Evolutionary conservation across 2,113 vertebrate genomes (phyloP), one percentile per base, ranked within the genome.

Genomic region (Oncorhynchus keta): DNA sequence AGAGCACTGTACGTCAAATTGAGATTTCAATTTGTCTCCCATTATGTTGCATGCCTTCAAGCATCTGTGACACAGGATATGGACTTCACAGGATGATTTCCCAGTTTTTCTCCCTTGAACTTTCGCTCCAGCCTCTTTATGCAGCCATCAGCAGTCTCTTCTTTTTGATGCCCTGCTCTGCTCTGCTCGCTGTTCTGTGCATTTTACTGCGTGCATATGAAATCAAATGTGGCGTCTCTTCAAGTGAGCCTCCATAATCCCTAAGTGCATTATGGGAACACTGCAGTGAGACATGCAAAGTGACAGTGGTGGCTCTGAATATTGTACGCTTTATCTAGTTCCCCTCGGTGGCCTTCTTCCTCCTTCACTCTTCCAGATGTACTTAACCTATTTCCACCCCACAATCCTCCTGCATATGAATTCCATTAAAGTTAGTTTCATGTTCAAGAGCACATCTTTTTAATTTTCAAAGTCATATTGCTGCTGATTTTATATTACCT

Each of bases 221-320:
- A 85, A 87, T 73, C 28, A 83, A 81, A 87, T 70, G 70, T 74
- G 59, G 39, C 57, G 71, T 77, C 75, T 78, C 68, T 72, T 28
- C 73, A 72, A 76, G 72, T 69, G 69, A 77, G 69, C 49, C n/a
- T 30, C 78, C 68, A 61, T 78, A 81, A 84, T 73, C 74, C 55
- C 20, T 76, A 77, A 49, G 18, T 72, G 81, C 73, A 80, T 83
- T 85, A 82, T 69, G 71, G 78, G 79, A 75, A 77, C 45, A 5
- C 68, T 70, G 78, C 61, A 68, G 70, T 39, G 61, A 75, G 66
- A 76, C 81, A 76, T 51, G n/a, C 16, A 66, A 68, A 59, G 75
- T 70, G 70, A 78, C 71, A 79, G 68, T 59, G 59, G 35, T 59
- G 59, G 35, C 59, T 48, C 32, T 30, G 73, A 62, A 77, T 72